Conservation (phyloP, 2,888 invertebrate species). For the Dysmachus trigonus region DNA sequence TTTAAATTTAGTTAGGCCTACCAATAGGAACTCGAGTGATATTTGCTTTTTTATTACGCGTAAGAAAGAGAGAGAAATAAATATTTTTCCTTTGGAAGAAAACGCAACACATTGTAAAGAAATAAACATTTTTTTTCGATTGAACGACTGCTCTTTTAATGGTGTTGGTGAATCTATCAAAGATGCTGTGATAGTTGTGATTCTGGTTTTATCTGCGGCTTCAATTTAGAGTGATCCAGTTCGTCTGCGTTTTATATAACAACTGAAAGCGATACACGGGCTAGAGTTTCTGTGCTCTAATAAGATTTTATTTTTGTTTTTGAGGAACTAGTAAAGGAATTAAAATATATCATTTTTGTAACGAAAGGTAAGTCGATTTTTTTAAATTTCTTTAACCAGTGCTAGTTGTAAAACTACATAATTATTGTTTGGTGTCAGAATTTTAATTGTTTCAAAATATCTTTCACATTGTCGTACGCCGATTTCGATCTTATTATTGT, state of each 20-base stretch:
- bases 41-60: slow-evolving; percentile 27
- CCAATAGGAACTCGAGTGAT: slow-evolving; percentile 1
- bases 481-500: too few species aligned
- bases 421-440: too few species aligned
- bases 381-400: not conserved
- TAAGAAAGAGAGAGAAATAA: not conserved
- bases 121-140: slow-evolving; percentile 18
- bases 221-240: not conserved
- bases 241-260: not conserved
- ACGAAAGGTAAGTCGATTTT: not conserved
- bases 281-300: not conserved
- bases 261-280: not conserved
- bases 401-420: too few species aligned
- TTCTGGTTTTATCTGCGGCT: not conserved
- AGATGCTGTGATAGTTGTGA: not conserved
- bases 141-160: not conserved
- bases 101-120: slow-evolving; percentile 2
- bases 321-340: not conserved
- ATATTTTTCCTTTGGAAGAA: slow-evolving; percentile 13
- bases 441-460: too few species aligned
- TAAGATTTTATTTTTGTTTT: not conserved
- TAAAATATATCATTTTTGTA: not conserved
- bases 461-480: too few species aligned
- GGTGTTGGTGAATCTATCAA: not conserved
- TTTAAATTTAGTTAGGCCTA: slow-evolving; percentile 3